Conservation (phyloP, 2,888 invertebrate species). For the Diarsia dahlii region DNA sequence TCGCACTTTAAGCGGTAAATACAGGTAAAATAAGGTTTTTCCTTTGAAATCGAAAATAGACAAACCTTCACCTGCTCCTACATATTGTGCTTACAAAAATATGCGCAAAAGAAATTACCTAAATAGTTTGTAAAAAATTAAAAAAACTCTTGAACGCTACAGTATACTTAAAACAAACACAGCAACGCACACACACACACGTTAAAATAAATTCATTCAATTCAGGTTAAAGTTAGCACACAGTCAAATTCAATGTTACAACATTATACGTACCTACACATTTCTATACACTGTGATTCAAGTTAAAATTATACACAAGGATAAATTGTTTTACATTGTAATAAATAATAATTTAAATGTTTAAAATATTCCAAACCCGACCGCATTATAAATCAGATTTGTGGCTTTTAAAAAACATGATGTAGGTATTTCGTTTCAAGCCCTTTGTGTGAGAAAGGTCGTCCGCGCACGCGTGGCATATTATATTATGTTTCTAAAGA, state of each 20-base stretch:
- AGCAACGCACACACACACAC: no score
- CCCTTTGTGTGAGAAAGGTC: slow-evolving; percentile 15
- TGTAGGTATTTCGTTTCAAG: slow-evolving; percentile 1
- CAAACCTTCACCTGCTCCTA: no score
- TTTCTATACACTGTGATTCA: background rate
- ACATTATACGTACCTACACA: no score
- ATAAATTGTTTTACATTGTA: slow-evolving; percentile 24
- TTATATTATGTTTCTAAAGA: slow-evolving; percentile 22
- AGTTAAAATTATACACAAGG: slow-evolving; percentile 22
- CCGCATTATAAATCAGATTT: slow-evolving; percentile 23
- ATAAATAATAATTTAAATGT: slow-evolving; percentile 21
- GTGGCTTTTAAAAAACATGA: slow-evolving; percentile 35
- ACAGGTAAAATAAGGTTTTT: no score
- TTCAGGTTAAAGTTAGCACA: slow-evolving; percentile 10
- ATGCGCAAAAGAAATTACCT: no score
- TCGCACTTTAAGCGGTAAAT: no score
- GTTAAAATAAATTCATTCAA: background rate
- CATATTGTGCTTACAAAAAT: no score
- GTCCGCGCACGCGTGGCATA: background rate
- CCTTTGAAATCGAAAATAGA: no score
- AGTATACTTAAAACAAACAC: background rate
- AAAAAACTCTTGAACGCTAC: slow-evolving; percentile 9
- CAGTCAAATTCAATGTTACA: slow-evolving; percentile 18
- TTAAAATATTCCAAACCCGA: slow-evolving; percentile 28
- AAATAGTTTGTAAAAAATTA: background rate